A percentile compares a stretch with the other conserved stretches of the same genome.
Conservation (phyloP, 2,797 vertebrate genomes). For the Heteromormyrus szaboi region DNA sequence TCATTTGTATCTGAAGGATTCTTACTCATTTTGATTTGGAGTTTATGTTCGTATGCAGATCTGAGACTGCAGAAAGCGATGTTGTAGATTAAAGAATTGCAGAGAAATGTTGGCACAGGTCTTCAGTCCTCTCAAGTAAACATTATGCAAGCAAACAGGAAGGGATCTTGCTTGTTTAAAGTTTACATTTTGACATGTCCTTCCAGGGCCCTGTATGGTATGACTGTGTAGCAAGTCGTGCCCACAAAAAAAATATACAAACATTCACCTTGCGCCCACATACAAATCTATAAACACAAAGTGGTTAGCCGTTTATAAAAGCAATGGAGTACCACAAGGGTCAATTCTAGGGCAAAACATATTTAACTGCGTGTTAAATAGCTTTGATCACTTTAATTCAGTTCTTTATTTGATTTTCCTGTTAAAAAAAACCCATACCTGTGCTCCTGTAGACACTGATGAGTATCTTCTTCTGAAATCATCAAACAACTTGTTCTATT, state of each 20-base stretch:
- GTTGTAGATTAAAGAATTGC: not conserved
- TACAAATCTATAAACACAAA: not conserved
- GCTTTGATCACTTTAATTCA: not conserved
- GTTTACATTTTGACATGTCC: not conserved
- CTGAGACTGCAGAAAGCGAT: not conserved
- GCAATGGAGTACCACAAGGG: not conserved
- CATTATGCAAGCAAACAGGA: not conserved
- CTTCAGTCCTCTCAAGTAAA: not conserved
- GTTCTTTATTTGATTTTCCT: not conserved
- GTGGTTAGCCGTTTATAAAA: not conserved
- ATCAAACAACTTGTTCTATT: not conserved
- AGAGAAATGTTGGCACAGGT: not conserved
- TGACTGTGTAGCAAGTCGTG: not conserved
- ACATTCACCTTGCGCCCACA: not conserved
- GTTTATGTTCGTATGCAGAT: not conserved
- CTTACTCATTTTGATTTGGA: not conserved
- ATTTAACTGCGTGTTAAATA: not conserved
- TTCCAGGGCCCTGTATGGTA: not conserved
- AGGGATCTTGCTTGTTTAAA: slow-evolving; percentile 3
- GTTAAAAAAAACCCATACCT: not conserved
- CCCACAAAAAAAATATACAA: not conserved
- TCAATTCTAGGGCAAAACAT: not conserved
- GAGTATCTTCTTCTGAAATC: not conserved
- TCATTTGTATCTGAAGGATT: not conserved
- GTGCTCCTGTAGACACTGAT: not conserved